Conservation (phyloP, 2,797 vertebrate species). For the Enteromius mattozi region DNA sequence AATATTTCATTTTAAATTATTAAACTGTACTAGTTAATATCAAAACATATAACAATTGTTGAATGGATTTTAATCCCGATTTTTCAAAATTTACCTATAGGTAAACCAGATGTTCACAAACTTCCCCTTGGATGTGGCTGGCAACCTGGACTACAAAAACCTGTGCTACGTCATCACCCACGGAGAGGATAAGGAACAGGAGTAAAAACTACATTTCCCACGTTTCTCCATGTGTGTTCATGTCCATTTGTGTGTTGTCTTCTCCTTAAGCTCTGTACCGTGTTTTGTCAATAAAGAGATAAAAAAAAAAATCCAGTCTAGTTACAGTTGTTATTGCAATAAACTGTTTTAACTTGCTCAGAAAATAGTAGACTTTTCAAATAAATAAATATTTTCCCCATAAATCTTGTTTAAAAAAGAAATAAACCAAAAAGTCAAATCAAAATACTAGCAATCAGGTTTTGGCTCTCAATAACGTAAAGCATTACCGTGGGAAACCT, state of each 20-base stretch:
- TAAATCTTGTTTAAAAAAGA: not conserved
- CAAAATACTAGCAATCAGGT: not conserved
- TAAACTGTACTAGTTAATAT: not conserved
- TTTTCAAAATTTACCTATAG: slow-evolving; percentile 68
- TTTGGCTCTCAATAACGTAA: not conserved
- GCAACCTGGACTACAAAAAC: slow-evolving; percentile 86
- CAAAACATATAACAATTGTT: not conserved
- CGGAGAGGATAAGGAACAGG: slow-evolving; percentile 85
- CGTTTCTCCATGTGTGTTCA: slow-evolving; percentile 6
- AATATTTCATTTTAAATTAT: not conserved
- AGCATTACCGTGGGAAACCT: not conserved
- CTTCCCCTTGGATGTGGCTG: slow-evolving; percentile 81
- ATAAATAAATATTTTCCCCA: not conserved
- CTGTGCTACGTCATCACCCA: slow-evolving; percentile 87
- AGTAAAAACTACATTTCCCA: slow-evolving; percentile 55
- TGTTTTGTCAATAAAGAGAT: slow-evolving; percentile 57
- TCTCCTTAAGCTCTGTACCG: slow-evolving; percentile 21
- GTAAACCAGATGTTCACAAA: slow-evolving; percentile 85
- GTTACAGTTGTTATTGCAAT: not conserved
- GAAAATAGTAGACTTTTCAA: not conserved
- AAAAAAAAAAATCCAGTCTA: slow-evolving; percentile 13
- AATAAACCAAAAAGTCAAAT: not conserved
- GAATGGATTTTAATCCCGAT: not conserved
- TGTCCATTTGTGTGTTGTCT: slow-evolving; percentile 19
- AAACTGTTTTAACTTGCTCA: not conserved